Conservation (phyloP, 2,797 vertebrate genomes). For the Urophycis tenuis region DNA sequence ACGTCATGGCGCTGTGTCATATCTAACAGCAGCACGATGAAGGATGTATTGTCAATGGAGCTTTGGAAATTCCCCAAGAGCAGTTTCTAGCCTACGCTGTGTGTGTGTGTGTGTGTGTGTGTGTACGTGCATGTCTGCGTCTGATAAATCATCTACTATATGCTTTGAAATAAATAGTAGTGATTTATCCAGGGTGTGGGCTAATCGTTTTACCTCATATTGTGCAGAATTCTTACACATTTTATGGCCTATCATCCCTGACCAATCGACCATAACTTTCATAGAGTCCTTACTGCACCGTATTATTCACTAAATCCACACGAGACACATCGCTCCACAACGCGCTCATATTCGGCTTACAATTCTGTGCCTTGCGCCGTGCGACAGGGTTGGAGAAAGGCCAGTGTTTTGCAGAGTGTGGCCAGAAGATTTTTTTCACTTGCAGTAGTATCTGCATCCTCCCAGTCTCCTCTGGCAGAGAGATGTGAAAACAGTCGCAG, state of each 20-base stretch:
- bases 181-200: slow-evolving; percentile 38
- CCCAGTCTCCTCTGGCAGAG: slow-evolving; percentile 57
- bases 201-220: slow-evolving; percentile 25
- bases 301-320: neutral
- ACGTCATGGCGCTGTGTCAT: slow-evolving; percentile 45
- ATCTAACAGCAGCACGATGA: slow-evolving; percentile 51
- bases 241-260: neutral
- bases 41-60: slow-evolving; percentile 57
- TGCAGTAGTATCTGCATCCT: slow-evolving; percentile 66
- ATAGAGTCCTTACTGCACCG: neutral
- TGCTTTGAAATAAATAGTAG: slow-evolving; percentile 26
- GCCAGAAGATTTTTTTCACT: slow-evolving; percentile 67
- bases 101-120: slow-evolving; percentile 12
- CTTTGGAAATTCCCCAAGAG: slow-evolving; percentile 56
- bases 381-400: slow-evolving; percentile 31
- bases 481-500: slow-evolving; percentile 81
- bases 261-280: neutral
- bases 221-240: slow-evolving; percentile 19
- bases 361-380: slow-evolving; percentile 10
- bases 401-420: slow-evolving; percentile 24
- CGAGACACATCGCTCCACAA: neutral
- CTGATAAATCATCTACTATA: neutral
- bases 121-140: slow-evolving; percentile 7
- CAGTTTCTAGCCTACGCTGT: slow-evolving; percentile 41
- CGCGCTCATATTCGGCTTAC: neutral